Evolutionary conservation across 2,888 invertebrate species (phyloP), one percentile per base, ranked within the genome.

Genomic region (Agrochola lychnidis): DNA sequence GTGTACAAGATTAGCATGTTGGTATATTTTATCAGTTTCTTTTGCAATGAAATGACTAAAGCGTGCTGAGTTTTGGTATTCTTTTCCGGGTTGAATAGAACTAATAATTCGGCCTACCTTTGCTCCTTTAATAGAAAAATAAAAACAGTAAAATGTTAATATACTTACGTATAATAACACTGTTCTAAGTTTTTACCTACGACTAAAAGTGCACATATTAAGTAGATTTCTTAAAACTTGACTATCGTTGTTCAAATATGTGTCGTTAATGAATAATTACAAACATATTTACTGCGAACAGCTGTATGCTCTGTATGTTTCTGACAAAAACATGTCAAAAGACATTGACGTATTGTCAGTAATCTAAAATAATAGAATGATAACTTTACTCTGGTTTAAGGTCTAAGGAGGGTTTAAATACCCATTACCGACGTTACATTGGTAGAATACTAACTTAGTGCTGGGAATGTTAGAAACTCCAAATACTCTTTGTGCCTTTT

Each of bases 191-290:
- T 82, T 71, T 82, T 70, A 67, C 82, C 85, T 82, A 83, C 40
- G 22, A 64, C 82, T 83, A 83, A 73, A 77, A 68, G 56, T 71
- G 67, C 63, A 73, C 78, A 85, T 83, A 76, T 63, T 83, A 76
- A 71, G 30, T 56, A 73, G 59, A 73, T 59, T 51, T 57, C 66
- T 81, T 72, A 76, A 68, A 70, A 68, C 72, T 85, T 73, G 56
- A 76, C 59, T 61, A 70, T 53, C 6, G 61, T 48, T 64, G 25
- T 57, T 73, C 45, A 81, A 76, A 69, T 71, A 48, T 22, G 40
- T 73, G 64, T 61, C 16, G 14, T 36, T 75, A 63, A 7, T 63
- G 45, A 70, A 66, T 62, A 62, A 70, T 70, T 70, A 63, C 36
- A 51, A 67, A 75, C 61, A 73, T 57, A 73, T 73, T 73, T 56